These are phyloP conservation scores for Artibeus jamaicensis DNA, from an alignment of 2,797 vertebrate species.

Conservation along the genomic window DNA sequence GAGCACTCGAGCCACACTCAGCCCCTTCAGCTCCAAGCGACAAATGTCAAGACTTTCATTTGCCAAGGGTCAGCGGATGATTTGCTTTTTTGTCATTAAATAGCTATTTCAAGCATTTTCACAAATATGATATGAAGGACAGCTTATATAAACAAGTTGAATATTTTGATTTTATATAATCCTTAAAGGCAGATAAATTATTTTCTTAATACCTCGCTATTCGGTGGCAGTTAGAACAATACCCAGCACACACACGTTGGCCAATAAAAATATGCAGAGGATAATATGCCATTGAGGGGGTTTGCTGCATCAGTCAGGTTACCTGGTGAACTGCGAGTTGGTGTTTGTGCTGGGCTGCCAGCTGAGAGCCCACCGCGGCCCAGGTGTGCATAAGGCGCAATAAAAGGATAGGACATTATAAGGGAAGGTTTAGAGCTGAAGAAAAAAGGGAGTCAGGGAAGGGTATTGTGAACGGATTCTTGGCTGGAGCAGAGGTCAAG, in stretches of 20 bases:
- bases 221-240: background rate
- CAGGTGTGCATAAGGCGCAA: background rate
- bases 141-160: background rate
- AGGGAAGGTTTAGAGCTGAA: background rate
- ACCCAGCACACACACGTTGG: background rate
- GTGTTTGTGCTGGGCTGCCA: background rate
- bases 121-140: slow-evolving; percentile 11
- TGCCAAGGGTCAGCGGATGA: background rate
- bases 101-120: slow-evolving; percentile 15
- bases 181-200: slow-evolving; percentile 17
- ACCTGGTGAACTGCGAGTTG: background rate
- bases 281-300: background rate
- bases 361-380: background rate
- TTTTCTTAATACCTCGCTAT: background rate
- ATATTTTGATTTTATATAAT: background rate
- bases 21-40: background rate
- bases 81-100: background rate
- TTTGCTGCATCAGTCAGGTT: background rate
- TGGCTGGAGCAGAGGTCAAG: slow-evolving; percentile 40
- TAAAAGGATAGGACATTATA: background rate
- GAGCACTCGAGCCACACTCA: background rate
- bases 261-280: background rate
- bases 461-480: background rate
- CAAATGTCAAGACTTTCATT: background rate
- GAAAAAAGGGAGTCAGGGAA: background rate